Conservation (phyloP, 2,113 vertebrate species). For the Xyrauchen texanus region DNA sequence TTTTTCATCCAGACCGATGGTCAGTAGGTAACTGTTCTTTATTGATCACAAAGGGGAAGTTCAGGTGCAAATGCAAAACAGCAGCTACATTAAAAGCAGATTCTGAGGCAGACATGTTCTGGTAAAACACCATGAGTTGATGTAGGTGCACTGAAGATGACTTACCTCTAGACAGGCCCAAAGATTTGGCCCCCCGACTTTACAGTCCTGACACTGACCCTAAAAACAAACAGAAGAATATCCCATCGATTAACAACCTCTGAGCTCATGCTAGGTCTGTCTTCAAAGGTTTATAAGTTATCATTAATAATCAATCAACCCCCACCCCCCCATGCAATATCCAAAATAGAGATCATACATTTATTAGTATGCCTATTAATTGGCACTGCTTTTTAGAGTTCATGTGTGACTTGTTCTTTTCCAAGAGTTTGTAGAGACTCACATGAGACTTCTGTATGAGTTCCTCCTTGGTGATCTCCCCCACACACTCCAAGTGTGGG, state of each 20-base stretch:
- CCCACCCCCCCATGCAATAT: too few species aligned
- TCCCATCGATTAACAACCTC: too few species aligned
- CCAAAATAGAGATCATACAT: too few species aligned
- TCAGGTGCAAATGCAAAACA: neutral
- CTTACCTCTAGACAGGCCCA: conserved; percentile 97
- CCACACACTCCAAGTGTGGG: conserved; percentile 92
- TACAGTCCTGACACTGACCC: conserved; percentile 96
- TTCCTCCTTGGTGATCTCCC: conserved; percentile 97
- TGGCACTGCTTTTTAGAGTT: too few species aligned
- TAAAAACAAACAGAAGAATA: conserved; percentile 59
- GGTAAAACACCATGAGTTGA: neutral
- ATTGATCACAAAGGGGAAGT: neutral
- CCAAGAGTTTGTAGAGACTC: conserved; percentile 62
- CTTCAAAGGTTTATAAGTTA: neutral
- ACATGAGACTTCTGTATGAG: conserved; percentile 97
- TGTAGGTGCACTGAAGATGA: neutral
- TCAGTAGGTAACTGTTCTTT: neutral
- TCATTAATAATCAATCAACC: too few species aligned
- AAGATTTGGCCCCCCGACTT: conserved; percentile 93
- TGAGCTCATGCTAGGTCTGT: neutral
- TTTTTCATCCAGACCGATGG: too few species aligned
- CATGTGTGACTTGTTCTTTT: neutral
- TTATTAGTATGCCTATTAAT: too few species aligned
- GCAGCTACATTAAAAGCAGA: neutral
- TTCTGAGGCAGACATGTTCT: neutral